Percentiles rank a stretch among this genome's conserved stretches.
Evolutionary conservation across 2,113 vertebrate genomes (phyloP).

Genomic region (Abramis brama): DNA sequence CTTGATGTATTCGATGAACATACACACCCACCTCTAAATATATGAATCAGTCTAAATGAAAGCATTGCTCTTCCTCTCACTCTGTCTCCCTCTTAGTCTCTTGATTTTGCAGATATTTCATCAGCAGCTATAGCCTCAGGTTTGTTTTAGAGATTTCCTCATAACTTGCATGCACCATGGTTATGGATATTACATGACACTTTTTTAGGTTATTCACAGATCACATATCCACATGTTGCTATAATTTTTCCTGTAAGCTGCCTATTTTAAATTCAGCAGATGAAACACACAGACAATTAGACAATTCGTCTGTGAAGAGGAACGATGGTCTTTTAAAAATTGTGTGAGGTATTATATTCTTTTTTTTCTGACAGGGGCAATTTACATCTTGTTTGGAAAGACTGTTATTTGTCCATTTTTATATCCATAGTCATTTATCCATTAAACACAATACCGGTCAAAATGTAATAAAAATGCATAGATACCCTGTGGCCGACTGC

Average conservation of each 20-base stretch:
- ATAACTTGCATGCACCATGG: neutral
- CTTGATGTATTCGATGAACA: constrained; percentile 14
- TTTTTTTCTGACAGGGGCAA: constrained; percentile 26
- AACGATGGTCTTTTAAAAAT: constrained; percentile 23
- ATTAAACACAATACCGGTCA: neutral
- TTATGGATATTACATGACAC: neutral
- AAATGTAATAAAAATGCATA: neutral
- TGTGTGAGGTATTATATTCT: constrained; percentile 14
- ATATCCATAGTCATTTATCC: neutral
- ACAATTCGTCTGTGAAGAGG: constrained; percentile 32
- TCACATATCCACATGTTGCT: neutral
- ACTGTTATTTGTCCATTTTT: constrained; percentile 14
- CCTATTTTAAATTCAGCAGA: neutral
- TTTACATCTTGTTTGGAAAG: constrained; percentile 31
- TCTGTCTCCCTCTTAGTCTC: neutral
- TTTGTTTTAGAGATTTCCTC: constrained; percentile 4
- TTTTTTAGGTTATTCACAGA: neutral
- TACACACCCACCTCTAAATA: constrained; percentile 17
- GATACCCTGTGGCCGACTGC: neutral
- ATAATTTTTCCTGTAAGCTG: neutral
- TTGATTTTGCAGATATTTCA: constrained; percentile 22
- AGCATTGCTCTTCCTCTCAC: neutral
- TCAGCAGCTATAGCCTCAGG: constrained; percentile 9
- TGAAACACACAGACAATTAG: constrained; percentile 9
- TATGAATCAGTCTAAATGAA: constrained; percentile 18